A percentile compares a stretch with the other conserved stretches of the same genome.
Evolutionary conservation across 2,888 invertebrate species (phyloP).

Genomic region (Boloria euphrosyne): DNA sequence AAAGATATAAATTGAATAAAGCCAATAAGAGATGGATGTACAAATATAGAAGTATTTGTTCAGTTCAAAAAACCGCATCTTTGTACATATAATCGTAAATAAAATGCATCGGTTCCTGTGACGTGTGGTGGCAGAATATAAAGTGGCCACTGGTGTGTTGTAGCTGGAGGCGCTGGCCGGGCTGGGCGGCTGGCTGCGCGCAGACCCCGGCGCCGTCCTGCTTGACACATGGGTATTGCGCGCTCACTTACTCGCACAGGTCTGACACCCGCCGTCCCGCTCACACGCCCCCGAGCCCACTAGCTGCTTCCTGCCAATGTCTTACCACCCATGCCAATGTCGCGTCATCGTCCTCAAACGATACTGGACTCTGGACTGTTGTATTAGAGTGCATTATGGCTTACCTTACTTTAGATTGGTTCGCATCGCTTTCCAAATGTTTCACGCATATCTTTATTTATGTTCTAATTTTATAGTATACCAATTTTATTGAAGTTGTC

Average conservation of each 20-base stretch:
- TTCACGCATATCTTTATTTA: too few relatives aligned
- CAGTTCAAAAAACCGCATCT: background rate
- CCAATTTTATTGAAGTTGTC: too few relatives aligned
- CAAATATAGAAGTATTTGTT: background rate
- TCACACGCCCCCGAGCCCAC: constrained; percentile 29
- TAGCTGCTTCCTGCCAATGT: constrained; percentile 26
- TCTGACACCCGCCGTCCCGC: constrained; percentile 66
- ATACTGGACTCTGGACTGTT: too few relatives aligned
- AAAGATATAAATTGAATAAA: background rate
- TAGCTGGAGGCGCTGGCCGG: constrained; percentile 82
- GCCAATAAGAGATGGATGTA: background rate
- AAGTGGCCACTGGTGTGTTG: constrained; percentile 54
- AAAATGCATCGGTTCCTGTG: background rate
- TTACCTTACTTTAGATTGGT: constrained; percentile 1
- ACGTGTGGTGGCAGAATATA: background rate
- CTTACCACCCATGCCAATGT: background rate
- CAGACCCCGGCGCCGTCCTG: constrained; percentile 74
- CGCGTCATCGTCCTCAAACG: background rate
- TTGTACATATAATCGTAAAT: background rate
- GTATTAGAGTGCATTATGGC: background rate
- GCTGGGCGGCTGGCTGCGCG: constrained; percentile 78
- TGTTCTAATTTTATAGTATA: too few relatives aligned
- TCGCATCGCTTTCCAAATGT: constrained; percentile 6
- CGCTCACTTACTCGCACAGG: constrained; percentile 83
- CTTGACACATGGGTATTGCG: constrained; percentile 83